These are phyloP conservation scores for Synergus itoensis DNA, from an alignment of 2,888 invertebrate genomes.

Conservation along the genomic window DNA sequence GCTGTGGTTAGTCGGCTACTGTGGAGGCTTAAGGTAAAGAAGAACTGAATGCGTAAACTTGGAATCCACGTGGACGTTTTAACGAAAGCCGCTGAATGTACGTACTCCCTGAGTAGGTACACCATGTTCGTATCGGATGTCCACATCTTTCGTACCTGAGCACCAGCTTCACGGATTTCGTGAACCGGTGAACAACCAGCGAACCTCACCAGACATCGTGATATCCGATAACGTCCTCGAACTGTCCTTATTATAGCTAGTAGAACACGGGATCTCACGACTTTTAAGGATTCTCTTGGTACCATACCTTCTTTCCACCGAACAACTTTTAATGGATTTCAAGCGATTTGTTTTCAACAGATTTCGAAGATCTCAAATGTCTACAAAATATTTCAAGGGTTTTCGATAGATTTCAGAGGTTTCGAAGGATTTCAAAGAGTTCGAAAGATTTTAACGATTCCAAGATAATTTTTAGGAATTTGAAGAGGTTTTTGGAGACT, in stretches of 20 bases:
- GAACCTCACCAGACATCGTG: conserved; percentile 56
- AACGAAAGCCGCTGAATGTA: conserved; percentile 25
- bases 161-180: conserved; percentile 38
- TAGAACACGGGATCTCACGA: conserved; percentile 56
- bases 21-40: conserved; percentile 49
- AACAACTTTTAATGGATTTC: conserved; percentile 27
- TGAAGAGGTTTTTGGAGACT: too few relatives aligned
- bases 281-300: conserved; percentile 67
- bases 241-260: conserved; percentile 67
- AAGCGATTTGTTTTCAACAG: neutral
- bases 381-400: too few relatives aligned
- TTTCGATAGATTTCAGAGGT: too few relatives aligned
- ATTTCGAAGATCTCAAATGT: too few relatives aligned
- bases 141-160: conserved; percentile 58
- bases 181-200: conserved; percentile 29
- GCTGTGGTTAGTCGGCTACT: conserved; percentile 28
- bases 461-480: neutral
- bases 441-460: neutral
- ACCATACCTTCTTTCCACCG: conserved; percentile 26
- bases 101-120: conserved; percentile 29
- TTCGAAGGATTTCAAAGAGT: too few relatives aligned
- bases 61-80: conserved; percentile 50
- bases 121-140: conserved; percentile 63
- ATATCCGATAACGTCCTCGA: conserved; percentile 70
- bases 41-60: conserved; percentile 54